Evolutionary conservation across 2,797 vertebrate genomes (phyloP), one percentile per base, ranked within the genome.

Genomic region (Amphiprion clarkii): DNA sequence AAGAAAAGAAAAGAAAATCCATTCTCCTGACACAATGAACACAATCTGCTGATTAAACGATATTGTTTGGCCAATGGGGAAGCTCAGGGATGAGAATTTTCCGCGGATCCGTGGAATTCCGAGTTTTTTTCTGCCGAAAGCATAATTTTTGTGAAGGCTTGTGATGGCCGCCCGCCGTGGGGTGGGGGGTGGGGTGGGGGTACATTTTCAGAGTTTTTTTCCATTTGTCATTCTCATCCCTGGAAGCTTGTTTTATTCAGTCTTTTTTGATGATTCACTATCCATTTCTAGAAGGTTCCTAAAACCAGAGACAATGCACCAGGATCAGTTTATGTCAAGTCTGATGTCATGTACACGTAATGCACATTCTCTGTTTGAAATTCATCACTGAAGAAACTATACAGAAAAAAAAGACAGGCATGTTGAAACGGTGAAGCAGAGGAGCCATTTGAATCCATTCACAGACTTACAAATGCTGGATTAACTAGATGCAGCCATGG

Each of bases 401-500:
- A 46, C 9, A 75, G 59, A 74, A 14, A 5, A 5, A 64, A n/a
- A 76, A 78, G 62, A 79, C 66, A 73, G 67, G 77, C 77, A 80
- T 55, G 66, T 23, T 76, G 63, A 79, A 82, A 75, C 55, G 79
- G 64, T 59, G 64, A 83, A 65, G 78, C 82, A 87, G 74, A 44
- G 52, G 76, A 87, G 82, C 77, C 67, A 83, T 76, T 83, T 13
- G 33, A 81, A 77, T 89, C 85, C 90, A 92, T 92, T 92, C 86
- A 92, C 72, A 91, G 76, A 88, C 73, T 89, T 81, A 83, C 75
- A 88, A 83, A 82, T 69, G 61, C 81, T 91, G 82, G 84, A 87
- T 91, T 82, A 85, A 88, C 74, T 83, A 79, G 81, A 83, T 71
- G 93, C 91, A 92, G 84, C 91, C 92, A 93, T 93, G 91, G 92